Percentiles rank a stretch among this genome's conserved stretches.
phyloP scores from a whole-genome alignment of 2,888 invertebrate species.

The Heliconius erato region DNA sequence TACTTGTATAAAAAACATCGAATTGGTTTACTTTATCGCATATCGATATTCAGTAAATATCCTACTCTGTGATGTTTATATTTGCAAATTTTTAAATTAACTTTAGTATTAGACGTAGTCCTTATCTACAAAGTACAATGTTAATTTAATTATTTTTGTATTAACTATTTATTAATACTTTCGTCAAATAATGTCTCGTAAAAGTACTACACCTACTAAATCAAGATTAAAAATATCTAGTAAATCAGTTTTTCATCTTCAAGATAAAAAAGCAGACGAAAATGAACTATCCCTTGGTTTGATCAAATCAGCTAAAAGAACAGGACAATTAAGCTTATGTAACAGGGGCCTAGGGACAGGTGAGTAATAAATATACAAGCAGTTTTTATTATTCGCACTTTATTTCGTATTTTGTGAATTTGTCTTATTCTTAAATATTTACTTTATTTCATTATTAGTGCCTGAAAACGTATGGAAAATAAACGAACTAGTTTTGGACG shows the following conservation, averaged over 20 bases:
- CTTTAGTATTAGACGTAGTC: not conserved
- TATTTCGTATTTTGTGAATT: not conserved
- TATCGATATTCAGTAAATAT: not conserved
- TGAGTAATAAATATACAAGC: conserved; percentile 65
- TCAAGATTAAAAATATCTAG: conserved; percentile 74
- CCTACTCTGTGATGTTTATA: conserved; percentile 19
- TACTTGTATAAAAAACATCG: not conserved
- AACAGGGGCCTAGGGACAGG: conserved; percentile 91
- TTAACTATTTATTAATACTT: not conserved
- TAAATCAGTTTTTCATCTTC: conserved; percentile 88
- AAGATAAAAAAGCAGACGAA: conserved; percentile 90
- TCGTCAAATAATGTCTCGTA: conserved; percentile 69
- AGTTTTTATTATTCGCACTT: not conserved
- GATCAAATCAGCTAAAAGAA: conserved; percentile 92
- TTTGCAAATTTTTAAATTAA: conserved; percentile 7
- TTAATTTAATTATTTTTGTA: conserved; percentile 8
- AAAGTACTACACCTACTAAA: conserved; percentile 62
- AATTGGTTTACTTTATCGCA: not conserved
- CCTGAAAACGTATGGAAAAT: conserved; percentile 91
- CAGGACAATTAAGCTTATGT: conserved; percentile 92
- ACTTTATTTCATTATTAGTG: conserved; percentile 77
- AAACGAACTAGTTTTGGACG: conserved; percentile 87
- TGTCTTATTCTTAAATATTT: not conserved
- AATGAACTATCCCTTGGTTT: conserved; percentile 88
- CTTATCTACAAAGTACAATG: not conserved